Conservation (phyloP, 1,140 invertebrate species). For the Protaetia brevitarsis region DNA sequence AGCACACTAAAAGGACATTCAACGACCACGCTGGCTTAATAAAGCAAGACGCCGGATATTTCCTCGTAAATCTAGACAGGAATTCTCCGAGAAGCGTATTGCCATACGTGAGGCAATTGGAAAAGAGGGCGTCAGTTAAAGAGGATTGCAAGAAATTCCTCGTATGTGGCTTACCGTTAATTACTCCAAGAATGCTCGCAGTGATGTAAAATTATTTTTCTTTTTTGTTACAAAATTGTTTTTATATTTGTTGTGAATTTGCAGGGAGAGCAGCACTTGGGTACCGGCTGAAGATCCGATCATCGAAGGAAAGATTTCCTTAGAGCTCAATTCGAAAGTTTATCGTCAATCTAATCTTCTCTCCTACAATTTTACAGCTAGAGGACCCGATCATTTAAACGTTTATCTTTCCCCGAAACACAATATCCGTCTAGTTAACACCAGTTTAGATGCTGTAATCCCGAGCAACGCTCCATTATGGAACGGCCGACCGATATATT, state of each 20-base stretch:
- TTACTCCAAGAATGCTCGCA: slow-evolving; percentile 50
- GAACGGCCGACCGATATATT: slow-evolving; percentile 40
- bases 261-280: slow-evolving; percentile 42
- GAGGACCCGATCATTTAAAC: slow-evolving; percentile 39
- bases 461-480: slow-evolving; percentile 26
- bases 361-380: slow-evolving; percentile 35
- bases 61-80: slow-evolving; percentile 56
- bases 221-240: slow-evolving; percentile 1
- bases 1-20: slow-evolving; percentile 57
- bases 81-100: slow-evolving; percentile 48
- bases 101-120: slow-evolving; percentile 47
- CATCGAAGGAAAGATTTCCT: slow-evolving; percentile 33
- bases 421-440: slow-evolving; percentile 35
- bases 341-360: slow-evolving; percentile 27
- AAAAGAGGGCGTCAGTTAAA: slow-evolving; percentile 39
- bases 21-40: slow-evolving; percentile 47
- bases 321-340: slow-evolving; percentile 34
- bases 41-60: slow-evolving; percentile 56
- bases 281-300: slow-evolving; percentile 42
- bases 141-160: slow-evolving; percentile 50
- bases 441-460: slow-evolving; percentile 37
- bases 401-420: slow-evolving; percentile 41
- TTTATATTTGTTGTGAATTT: slow-evolving; percentile 26
- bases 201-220: slow-evolving; percentile 45
- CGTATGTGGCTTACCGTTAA: slow-evolving; percentile 58